A percentile compares a stretch with the other conserved stretches of the same genome.
Conservation (phyloP, 2,888 invertebrate genomes). For the Drosophila acutilabella region DNA sequence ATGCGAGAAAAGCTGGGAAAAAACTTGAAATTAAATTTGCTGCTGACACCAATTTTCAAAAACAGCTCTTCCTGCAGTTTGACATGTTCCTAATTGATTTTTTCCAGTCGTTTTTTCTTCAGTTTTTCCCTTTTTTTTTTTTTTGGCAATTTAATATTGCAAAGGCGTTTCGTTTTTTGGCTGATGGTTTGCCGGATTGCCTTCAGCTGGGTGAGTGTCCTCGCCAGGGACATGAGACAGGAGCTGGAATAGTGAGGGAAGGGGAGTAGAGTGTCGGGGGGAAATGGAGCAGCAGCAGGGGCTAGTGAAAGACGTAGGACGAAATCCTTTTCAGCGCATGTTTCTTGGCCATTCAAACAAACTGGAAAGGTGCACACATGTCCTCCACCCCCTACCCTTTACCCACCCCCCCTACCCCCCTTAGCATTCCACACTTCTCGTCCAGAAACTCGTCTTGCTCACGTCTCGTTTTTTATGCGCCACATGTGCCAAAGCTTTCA, state of each 20-base stretch:
- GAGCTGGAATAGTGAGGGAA: neutral
- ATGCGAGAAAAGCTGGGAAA: constrained; percentile 26
- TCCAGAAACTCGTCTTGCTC: constrained; percentile 45
- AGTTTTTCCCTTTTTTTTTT: constrained; percentile 14
- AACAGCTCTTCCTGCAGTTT: constrained; percentile 79
- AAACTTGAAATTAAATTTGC: constrained; percentile 77
- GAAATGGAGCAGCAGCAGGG: constrained; percentile 6
- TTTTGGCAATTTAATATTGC: constrained; percentile 82
- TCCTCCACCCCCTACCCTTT: neutral
- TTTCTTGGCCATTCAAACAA: constrained; percentile 70
- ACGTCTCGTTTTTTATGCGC: constrained; percentile 75
- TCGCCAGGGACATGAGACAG: constrained; percentile 18
- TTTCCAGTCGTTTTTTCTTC: constrained; percentile 44
- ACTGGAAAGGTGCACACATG: constrained; percentile 51
- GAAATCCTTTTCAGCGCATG: constrained; percentile 76
- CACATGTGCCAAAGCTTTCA: constrained; percentile 81
- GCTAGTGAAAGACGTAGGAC: constrained; percentile 62
- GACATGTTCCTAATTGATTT: constrained; percentile 83
- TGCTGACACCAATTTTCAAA: constrained; percentile 79
- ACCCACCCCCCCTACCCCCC: neutral
- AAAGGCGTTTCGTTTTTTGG: constrained; percentile 55
- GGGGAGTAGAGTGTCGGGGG: too few relatives aligned
- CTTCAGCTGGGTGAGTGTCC: constrained; percentile 42
- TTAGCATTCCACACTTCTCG: constrained; percentile 23
- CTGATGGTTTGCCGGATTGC: constrained; percentile 37